A percentile compares a stretch with the other conserved stretches of the same genome.
Conservation (phyloP, 2,797 vertebrate genomes). For the Artibeus jamaicensis region DNA sequence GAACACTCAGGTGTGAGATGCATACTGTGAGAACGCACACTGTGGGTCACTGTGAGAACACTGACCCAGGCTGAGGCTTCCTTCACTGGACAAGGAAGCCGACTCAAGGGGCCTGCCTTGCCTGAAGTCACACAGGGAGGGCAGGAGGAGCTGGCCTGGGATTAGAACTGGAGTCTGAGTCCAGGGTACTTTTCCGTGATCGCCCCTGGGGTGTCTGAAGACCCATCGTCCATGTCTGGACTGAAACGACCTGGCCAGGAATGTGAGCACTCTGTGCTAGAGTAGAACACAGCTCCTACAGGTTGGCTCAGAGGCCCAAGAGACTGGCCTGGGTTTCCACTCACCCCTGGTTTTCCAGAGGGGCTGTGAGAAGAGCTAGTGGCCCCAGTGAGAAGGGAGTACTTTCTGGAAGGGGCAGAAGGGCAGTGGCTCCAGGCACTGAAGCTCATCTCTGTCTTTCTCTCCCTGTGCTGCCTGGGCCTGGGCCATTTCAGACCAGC, state of each 20-base stretch:
- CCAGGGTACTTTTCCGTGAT: neutral
- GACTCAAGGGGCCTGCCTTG: neutral
- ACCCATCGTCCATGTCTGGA: neutral
- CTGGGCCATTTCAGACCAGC: constrained; percentile 82
- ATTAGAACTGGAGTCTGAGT: neutral
- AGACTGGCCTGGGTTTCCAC: neutral
- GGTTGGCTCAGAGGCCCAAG: neutral
- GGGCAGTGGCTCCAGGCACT: constrained; percentile 1
- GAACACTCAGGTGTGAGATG: no score
- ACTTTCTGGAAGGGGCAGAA: neutral
- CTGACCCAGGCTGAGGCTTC: neutral
- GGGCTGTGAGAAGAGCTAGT: neutral
- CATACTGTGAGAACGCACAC: no score
- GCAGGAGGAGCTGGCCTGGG: neutral
- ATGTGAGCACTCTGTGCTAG: neutral
- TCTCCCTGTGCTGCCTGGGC: constrained; percentile 79
- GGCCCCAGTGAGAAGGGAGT: neutral
- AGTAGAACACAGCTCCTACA: neutral
- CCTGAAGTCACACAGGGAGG: neutral
- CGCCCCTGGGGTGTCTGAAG: neutral
- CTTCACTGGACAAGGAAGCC: neutral
- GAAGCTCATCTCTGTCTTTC: constrained; percentile 80
- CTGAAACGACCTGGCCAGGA: neutral
- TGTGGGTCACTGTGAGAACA: no score
- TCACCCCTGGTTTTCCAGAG: neutral